Base-by-base conservation (phyloP, 2,113 vertebrate genomes). In the Siphamia tubifer region DNA sequence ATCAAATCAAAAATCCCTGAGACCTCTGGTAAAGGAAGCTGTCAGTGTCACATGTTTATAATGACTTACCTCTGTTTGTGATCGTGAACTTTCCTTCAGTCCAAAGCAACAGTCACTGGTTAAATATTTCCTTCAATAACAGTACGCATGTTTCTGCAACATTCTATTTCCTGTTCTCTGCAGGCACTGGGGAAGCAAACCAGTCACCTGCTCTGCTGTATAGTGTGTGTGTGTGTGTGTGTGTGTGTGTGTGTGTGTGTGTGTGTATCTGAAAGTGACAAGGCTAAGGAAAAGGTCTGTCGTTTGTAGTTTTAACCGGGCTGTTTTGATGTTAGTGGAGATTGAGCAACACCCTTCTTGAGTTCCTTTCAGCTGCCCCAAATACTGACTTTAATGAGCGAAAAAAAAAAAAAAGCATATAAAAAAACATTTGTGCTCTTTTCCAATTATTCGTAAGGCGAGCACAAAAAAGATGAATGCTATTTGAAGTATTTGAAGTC, bases 401-500 rank as follows among this genome's bases (percentile, higher is more conserved):
- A 42, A 39, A 58, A 34, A 38, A 67, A 24, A 27, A 7, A 17
- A 55, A 27, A n/a, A 68, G 36, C 15, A 48, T 45, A 68, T 57
- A 38, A 27, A 68, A 4, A 62, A 76, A 49, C 23, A 72, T 44
- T 63, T 63, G 25, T 49, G 42, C 36, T 66, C 34, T 11, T 23
- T 68, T 74, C 76, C 65, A 79, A 81, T 86, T 83, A 87, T 71
- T 67, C 31, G 6, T 64, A 71, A 76, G 69, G 52, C 13, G 21
- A 73, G 54, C 47, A 66, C 43, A 67, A 57, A 75, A 68, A 65
- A 68, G 56, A 87, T 55, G 40, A 68, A 87, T 83, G 71, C 51
- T 73, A 67, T 87, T 85, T 83, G 56, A 84, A 86, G 81, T 83
- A 82, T 83, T 80, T 79, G 65, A 84, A 88, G 73, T 85, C 77